Evolutionary conservation across 1,140 invertebrate species (phyloP).

Genomic region (Araneus ventricosus): DNA sequence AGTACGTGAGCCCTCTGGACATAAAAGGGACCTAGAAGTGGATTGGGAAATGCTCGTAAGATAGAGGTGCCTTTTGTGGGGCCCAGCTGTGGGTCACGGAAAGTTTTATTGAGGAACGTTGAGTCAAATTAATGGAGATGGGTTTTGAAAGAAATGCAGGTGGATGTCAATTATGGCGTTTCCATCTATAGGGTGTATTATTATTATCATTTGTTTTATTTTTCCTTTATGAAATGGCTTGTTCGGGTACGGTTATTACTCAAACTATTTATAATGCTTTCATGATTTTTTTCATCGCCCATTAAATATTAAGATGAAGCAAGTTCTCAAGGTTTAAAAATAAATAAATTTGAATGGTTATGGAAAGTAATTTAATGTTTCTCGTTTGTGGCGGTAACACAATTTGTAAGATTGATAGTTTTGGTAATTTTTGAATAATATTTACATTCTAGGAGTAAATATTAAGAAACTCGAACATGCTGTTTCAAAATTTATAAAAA

Average conservation of each 20-base stretch:
- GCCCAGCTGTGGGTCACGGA: neutral
- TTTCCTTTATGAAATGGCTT: neutral
- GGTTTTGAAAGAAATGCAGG: neutral
- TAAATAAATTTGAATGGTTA: no score
- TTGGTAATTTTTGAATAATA: no score
- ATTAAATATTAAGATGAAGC: no score
- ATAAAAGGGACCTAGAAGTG: neutral
- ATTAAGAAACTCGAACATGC: no score
- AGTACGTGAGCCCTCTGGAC: neutral
- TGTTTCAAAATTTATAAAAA: no score
- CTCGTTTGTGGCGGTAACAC: no score
- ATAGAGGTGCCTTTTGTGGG: neutral
- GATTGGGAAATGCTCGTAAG: neutral
- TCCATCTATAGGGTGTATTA: neutral
- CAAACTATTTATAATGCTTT: neutral
- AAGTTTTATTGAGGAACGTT: neutral
- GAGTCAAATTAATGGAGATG: neutral
- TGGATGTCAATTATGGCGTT: neutral
- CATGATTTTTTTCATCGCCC: no score
- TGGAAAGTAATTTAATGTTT: no score
- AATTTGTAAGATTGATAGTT: no score
- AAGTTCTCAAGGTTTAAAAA: no score
- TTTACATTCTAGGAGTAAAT: no score
- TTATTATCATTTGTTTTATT: neutral
- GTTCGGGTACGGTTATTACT: neutral